Evolutionary conservation across 2,888 invertebrate genomes (phyloP).

Genomic region (Heteropelma amictum): DNA sequence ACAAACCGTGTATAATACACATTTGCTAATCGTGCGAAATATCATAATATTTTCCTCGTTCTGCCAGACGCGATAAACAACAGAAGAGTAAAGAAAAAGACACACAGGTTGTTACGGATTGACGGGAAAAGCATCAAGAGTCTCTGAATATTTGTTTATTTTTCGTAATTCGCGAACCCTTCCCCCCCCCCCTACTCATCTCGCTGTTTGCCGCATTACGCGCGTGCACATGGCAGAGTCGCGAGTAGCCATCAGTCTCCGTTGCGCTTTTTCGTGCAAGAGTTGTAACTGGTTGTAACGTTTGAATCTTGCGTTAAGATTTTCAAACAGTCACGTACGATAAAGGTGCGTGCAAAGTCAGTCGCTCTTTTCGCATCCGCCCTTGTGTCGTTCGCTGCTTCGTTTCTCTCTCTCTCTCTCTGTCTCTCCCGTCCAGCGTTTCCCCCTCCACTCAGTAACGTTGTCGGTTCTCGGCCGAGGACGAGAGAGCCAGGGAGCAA

Average conservation of each 20-base stretch:
- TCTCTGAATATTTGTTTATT: neutral
- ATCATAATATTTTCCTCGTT: neutral
- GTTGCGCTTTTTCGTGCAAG: too few relatives aligned
- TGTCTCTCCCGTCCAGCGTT: neutral
- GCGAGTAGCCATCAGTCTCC: too few relatives aligned
- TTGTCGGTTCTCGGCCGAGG: slow-evolving; percentile 16
- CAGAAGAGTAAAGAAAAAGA: neutral
- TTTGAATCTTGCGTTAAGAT: too few relatives aligned
- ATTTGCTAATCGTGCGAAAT: neutral
- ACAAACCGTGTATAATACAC: neutral
- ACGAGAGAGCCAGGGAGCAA: slow-evolving; percentile 47
- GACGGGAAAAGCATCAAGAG: neutral
- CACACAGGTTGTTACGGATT: too few relatives aligned
- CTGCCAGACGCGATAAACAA: neutral
- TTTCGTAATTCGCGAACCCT: too few relatives aligned
- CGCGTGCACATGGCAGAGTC: neutral
- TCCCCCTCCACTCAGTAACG: neutral
- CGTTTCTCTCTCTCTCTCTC: neutral
- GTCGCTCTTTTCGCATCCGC: slow-evolving; percentile 33
- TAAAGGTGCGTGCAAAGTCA: slow-evolving; percentile 35
- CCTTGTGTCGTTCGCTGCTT: slow-evolving; percentile 11
- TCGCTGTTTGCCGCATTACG: neutral
- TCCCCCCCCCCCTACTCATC: neutral
- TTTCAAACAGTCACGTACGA: neutral
- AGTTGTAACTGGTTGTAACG: too few relatives aligned